Evolutionary conservation across 2,113 vertebrate genomes (phyloP), one percentile per base, ranked within the genome.

Genomic region (Forbesichthys papilliferus): DNA sequence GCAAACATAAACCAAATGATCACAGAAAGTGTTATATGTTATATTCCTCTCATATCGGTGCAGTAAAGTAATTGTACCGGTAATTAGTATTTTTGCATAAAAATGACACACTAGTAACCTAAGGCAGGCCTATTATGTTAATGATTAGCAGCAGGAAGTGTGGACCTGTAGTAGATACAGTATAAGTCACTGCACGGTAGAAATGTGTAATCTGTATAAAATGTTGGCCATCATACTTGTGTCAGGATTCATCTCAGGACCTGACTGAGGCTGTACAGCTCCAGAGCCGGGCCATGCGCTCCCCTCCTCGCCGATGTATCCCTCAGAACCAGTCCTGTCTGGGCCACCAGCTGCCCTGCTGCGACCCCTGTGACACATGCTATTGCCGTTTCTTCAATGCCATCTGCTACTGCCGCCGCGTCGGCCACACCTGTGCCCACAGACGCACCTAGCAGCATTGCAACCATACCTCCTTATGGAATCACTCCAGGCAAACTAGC

Each of bases 331-430:
- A 98, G 87, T 98, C 96, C 20, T 99, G 97, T 53, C 88, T 97
- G 0, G 97, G 96, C 13, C 95, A 96, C 52, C 93, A 95, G 49
- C 80, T 97, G 62, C 95, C 95, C 11, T 98, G 97, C 90, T 99
- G 97, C 0, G 94, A 97, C 79, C 93, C 95, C 10, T 99, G 97
- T 0, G 96, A 97, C 87, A 96, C 95, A 16, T 98, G 97, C 90
- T 97, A 98, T 92, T 98, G 96, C 84, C 95, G 97, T 77, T 98
- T 99, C 90, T 99, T 98, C 88, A 98, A 97, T 0, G 94, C 97
- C 51, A 91, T 95, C 72, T 99, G 97, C 87, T 99, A 98, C 89
- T 99, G 97, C 85, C 94, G 95, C 82, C 94, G 94, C 16, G 93
- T 98, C 61, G 94, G 93, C 66, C 89, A 87, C 62, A 74, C 47